phyloP scores from a whole-genome alignment of 2,113 vertebrate species.

The Mystacornis crossleyi region DNA sequence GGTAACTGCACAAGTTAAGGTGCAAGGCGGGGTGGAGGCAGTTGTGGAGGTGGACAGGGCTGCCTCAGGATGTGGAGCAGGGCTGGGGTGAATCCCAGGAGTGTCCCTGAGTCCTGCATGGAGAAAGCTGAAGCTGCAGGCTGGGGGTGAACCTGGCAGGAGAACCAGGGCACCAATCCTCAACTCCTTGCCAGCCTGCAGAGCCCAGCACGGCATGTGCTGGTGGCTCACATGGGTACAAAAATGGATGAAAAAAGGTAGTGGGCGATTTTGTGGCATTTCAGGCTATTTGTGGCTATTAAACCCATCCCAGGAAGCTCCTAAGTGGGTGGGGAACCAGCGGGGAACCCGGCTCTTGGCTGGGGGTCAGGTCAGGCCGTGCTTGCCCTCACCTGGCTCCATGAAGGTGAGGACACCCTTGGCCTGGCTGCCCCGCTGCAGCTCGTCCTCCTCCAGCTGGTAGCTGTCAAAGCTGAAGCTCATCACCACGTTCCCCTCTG shows the following conservation, averaged over 20 bases:
- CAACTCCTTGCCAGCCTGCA: not conserved
- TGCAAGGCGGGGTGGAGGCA: not conserved
- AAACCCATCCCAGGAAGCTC: not conserved
- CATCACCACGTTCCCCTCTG: slow-evolving; percentile 85
- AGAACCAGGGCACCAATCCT: not conserved
- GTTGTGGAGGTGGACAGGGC: not conserved
- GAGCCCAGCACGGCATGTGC: not conserved
- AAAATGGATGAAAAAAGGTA: not conserved
- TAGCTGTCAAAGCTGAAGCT: slow-evolving; percentile 94
- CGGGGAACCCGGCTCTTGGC: fast-evolving
- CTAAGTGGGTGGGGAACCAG: not conserved
- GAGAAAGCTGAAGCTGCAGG: not conserved
- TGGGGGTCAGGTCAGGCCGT: fast-evolving
- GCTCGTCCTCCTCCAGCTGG: slow-evolving; percentile 89
- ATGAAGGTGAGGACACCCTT: slow-evolving; percentile 83
- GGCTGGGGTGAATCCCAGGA: not conserved
- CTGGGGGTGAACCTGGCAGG: not conserved
- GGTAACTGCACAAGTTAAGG: not conserved
- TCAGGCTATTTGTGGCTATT: not conserved
- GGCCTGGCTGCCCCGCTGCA: slow-evolving; percentile 76
- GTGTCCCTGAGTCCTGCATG: fast-evolving
- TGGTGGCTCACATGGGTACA: not conserved
- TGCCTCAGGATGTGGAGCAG: not conserved
- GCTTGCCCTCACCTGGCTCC: slow-evolving; percentile 82
- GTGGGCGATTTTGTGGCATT: not conserved